A percentile compares a stretch with the other conserved stretches of the same genome.
These are phyloP conservation scores for Saccostrea cuccullata DNA, from an alignment of 1,140 invertebrate species.

Conservation along the genomic window DNA sequence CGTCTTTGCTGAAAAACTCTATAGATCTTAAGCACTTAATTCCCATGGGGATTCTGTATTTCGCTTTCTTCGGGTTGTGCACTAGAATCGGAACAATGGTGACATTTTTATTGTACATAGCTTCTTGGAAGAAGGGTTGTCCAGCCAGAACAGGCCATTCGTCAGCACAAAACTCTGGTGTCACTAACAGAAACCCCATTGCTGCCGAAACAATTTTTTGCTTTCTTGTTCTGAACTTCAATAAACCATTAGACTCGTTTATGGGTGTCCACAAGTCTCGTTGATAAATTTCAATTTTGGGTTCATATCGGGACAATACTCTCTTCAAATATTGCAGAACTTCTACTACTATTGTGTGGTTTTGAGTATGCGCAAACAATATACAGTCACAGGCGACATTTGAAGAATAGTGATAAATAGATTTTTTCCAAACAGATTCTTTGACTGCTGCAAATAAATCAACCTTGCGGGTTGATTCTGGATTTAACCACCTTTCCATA, in stretches of 20 bases:
- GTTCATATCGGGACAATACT: neutral
- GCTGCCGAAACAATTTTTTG: neutral
- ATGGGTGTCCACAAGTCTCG: neutral
- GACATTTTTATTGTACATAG: neutral
- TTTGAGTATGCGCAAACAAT: neutral
- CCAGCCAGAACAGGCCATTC: neutral
- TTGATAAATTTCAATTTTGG: constrained; percentile 8
- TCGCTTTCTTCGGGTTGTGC: neutral
- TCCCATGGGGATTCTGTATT: neutral
- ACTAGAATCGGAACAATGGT: neutral
- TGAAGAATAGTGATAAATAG: neutral
- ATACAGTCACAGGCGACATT: neutral
- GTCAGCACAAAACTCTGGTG: neutral
- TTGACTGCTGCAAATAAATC: neutral
- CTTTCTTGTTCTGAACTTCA: neutral
- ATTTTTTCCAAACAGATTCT: neutral
- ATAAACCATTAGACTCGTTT: neutral
- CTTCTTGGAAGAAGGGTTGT: neutral
- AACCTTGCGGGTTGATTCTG: neutral
- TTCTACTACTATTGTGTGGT: neutral
- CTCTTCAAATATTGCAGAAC: neutral
- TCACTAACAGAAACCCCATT: neutral
- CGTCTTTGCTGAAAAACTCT: constrained; percentile 8
- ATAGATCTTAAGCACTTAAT: neutral
- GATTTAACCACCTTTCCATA: neutral